Base-by-base conservation (phyloP, 1,140 invertebrate species). In the Lepidostoma basale region DNA sequence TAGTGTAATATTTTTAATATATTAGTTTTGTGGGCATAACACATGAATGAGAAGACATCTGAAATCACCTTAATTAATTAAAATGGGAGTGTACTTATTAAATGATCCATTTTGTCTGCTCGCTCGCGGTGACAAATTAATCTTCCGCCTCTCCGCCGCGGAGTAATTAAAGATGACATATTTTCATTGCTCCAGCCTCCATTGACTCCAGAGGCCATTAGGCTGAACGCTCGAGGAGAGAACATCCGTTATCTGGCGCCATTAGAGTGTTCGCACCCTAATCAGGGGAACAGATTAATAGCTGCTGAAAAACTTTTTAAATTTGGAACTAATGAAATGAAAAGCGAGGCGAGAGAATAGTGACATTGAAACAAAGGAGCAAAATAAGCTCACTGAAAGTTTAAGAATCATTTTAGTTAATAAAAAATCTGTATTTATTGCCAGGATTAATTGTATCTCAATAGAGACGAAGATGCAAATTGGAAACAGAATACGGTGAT, bases 111-210 rank as follows among this genome's bases (percentile, higher is more conserved):
- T n/a, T n/a, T n/a, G n/a, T n/a, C n/a, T n/a, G n/a, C n/a, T n/a
- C n/a, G n/a, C n/a, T n/a, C n/a, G n/a, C n/a, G n/a, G n/a, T n/a
- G n/a, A n/a, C n/a, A n/a, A n/a, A n/a, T n/a, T n/a, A n/a, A n/a
- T n/a, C n/a, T n/a, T n/a, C n/a, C n/a, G n/a, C n/a, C n/a, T n/a
- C n/a, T n/a, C n/a, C n/a, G n/a, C n/a, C n/a, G n/a, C n/a, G n/a
- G n/a, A n/a, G n/a, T n/a, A 49, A 49, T 49, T 49, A 23, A 49
- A 49, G 45, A 22, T 49, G 20, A 49, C 22, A 22, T 49, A 49
- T 49, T 49, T 47, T 49, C 23, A 22, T 23, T 8, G 5, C 20
- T 26, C 25, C 1, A 49, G n/a, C 45, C 45, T 23, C 45, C 45
- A 49, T 49, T 49, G 45, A 49, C 45, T 49, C 25, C 45, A 23